phyloP scores from a whole-genome alignment of 2,113 vertebrate genomes.

The Hepsetus odoe region DNA sequence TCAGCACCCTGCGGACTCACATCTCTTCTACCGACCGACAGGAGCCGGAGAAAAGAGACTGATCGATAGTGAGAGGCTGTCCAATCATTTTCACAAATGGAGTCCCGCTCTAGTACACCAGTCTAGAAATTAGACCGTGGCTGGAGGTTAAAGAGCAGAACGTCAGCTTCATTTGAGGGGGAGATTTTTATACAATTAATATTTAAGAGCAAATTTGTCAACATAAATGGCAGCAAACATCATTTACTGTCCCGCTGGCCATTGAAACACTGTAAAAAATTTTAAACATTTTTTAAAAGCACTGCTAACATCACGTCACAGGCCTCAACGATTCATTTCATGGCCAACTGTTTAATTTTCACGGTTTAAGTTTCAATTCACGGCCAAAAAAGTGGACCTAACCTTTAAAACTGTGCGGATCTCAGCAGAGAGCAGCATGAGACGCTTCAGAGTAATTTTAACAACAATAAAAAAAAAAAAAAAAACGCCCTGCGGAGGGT shows the following conservation, averaged over 20 bases:
- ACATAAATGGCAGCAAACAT: too few species aligned
- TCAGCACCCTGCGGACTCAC: slow-evolving; percentile 18
- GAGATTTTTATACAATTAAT: too few species aligned
- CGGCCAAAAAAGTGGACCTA: background rate
- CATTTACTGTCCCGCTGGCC: too few species aligned
- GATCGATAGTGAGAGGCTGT: slow-evolving; percentile 13
- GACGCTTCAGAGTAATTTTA: background rate
- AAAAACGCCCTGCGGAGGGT: too few species aligned
- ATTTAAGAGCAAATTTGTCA: too few species aligned
- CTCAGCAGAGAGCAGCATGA: background rate
- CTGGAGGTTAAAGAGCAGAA: background rate
- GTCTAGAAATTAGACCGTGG: background rate
- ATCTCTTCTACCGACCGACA: slow-evolving; percentile 3
- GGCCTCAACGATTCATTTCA: too few species aligned
- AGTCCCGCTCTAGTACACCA: background rate
- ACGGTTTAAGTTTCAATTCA: background rate
- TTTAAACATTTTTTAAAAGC: too few species aligned
- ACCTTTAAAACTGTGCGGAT: background rate
- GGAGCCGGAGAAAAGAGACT: background rate
- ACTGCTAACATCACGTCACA: too few species aligned
- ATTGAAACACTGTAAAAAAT: too few species aligned
- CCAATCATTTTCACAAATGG: background rate
- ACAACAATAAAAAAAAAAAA: background rate
- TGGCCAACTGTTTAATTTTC: too few species aligned
- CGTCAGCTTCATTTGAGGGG: background rate